Evolutionary conservation across 2,113 vertebrate species (phyloP).

Genomic region (Marcusenius ussheri): DNA sequence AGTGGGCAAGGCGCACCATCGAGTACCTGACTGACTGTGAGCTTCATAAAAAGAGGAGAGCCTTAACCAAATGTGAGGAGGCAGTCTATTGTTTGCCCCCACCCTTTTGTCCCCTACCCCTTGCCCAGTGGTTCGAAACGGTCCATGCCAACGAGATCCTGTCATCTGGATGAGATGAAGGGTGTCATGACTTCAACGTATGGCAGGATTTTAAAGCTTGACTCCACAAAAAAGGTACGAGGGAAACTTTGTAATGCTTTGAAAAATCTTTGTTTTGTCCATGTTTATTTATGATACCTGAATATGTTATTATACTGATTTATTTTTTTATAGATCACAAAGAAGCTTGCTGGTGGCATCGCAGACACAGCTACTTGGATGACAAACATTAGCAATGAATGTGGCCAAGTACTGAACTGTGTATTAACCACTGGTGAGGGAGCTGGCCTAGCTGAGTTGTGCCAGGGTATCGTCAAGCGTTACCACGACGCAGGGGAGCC

Average conservation of each 20-base stretch:
- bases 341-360: constrained; percentile 26
- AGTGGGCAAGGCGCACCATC: neutral
- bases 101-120: neutral
- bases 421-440: constrained; percentile 35
- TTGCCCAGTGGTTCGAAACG: neutral
- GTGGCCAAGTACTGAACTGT: constrained; percentile 31
- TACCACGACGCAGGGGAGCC: constrained; percentile 26
- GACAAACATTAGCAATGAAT: constrained; percentile 23
- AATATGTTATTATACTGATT: neutral
- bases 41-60: neutral
- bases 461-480: constrained; percentile 22
- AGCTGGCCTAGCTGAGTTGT: constrained; percentile 27
- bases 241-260: neutral
- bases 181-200: neutral
- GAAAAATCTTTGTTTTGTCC: neutral
- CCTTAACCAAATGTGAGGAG: neutral
- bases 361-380: constrained; percentile 27
- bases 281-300: neutral
- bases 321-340: constrained; percentile 28
- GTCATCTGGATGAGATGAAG: neutral
- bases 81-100: neutral
- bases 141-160: neutral
- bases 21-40: neutral
- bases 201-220: neutral
- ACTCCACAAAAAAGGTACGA: neutral